Evolutionary conservation across 2,888 invertebrate species (phyloP).

Genomic region (Aspidapion aeneum): DNA sequence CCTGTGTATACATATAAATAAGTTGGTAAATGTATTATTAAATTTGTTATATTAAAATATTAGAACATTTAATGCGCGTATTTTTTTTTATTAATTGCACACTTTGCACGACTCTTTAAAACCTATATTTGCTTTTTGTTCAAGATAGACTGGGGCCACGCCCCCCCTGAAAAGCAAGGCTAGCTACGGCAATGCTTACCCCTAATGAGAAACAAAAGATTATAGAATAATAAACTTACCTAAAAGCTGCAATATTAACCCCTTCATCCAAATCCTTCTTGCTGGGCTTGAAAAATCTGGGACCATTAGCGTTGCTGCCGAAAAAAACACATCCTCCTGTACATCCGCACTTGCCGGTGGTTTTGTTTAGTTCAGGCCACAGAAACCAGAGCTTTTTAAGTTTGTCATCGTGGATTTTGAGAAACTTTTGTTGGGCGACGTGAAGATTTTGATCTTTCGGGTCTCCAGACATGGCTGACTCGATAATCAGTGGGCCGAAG

Average conservation of each 20-base stretch:
- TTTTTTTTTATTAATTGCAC: too few relatives aligned
- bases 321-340: constrained; percentile 95
- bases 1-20: too few relatives aligned
- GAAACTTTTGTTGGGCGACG: constrained; percentile 74
- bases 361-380: constrained; percentile 73
- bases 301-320: constrained; percentile 86
- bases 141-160: too few relatives aligned
- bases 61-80: too few relatives aligned
- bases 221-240: constrained; percentile 46
- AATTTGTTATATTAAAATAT: too few relatives aligned
- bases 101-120: too few relatives aligned
- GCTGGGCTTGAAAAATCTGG: constrained; percentile 83
- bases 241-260: constrained; percentile 76
- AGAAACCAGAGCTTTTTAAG: constrained; percentile 91
- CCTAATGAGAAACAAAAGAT: too few relatives aligned
- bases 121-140: too few relatives aligned
- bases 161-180: too few relatives aligned
- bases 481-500: constrained; percentile 86
- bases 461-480: constrained; percentile 78
- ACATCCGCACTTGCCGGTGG: constrained; percentile 81
- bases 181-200: too few relatives aligned
- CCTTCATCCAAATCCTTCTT: constrained; percentile 78
- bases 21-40: too few relatives aligned
- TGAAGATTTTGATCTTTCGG: constrained; percentile 70
- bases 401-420: constrained; percentile 79